Evolutionary conservation across 2,797 vertebrate genomes (phyloP), one percentile per base, ranked within the genome.

Genomic region (Halcyon smyrnensis): DNA sequence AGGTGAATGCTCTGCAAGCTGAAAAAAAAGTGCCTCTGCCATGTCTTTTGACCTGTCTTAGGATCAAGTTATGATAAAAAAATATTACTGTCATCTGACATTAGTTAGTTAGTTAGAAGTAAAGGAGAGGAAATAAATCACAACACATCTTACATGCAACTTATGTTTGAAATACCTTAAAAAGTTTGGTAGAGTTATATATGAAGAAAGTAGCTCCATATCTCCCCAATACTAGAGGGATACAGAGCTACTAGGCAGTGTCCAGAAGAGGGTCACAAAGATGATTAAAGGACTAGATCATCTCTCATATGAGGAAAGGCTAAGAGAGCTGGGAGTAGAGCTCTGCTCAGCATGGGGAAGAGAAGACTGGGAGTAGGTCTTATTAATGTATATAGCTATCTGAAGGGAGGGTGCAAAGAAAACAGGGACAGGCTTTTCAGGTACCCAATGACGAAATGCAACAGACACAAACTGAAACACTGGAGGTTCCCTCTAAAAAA

Each of bases 141-240:
- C 19, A 68, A 14, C 56, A 4, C 11, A 19, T 73, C 18, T 62
- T 76, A 11, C 18, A 18, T 37, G 28, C 69, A 64, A 46, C 11
- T 53, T 74, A 24, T 21, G 21, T 50, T 74, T 78, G 34, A 82
- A 60, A 53, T 57, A 41, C 4, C 25, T 68, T 59, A 11, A 71
- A 74, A 56, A 1, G 3, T 74, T 90, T 79, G 12, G 11, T 46
- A 41, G 41, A 16, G 13, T 80, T 69, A 12, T 25, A 4, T 46
- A 16, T 36, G 18, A 57, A 50, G 17, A 59, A 8, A 43, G 5
- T 54, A 68, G 16, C 48, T 90, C 4, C 0, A 0, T 71, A 45
- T 54, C 4, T 67, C 21, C 12, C 16, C 21, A 16, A 6, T 39
- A 68, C 11, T 68, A 78, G 20, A 67, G 37, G 12, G 7, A 20